phyloP scores from a whole-genome alignment of 2,113 vertebrate genomes.

The Ophthalmolycus amberensis region DNA sequence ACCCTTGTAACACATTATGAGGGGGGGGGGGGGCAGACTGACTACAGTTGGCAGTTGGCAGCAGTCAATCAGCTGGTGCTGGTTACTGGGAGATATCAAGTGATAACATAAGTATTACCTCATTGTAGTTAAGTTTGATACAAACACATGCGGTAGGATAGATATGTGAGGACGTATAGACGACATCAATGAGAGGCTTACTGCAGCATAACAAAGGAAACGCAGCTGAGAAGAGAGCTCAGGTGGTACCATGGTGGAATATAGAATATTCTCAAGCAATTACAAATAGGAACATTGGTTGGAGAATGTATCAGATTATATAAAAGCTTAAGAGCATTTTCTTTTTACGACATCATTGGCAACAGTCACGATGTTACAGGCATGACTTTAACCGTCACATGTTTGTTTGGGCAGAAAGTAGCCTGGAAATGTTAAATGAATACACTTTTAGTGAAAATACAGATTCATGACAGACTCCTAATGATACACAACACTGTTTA shows the following conservation, averaged over 20 bases:
- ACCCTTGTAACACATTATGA: background rate
- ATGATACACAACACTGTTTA: too few relatives aligned
- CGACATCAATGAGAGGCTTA: background rate
- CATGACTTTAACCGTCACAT: too few relatives aligned
- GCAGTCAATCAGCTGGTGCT: background rate
- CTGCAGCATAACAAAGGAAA: background rate
- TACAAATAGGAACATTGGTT: background rate
- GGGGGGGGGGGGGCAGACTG: background rate
- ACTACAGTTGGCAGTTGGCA: background rate
- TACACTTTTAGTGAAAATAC: too few relatives aligned
- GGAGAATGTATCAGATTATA: background rate
- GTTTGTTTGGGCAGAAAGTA: too few relatives aligned
- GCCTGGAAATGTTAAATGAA: too few relatives aligned
- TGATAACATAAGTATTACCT: background rate
- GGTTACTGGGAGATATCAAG: background rate
- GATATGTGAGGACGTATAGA: background rate
- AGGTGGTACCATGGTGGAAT: background rate
- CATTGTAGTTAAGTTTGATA: too few relatives aligned
- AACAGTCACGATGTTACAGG: too few relatives aligned
- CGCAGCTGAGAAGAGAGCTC: background rate
- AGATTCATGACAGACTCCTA: too few relatives aligned
- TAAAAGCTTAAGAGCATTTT: background rate
- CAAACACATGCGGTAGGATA: background rate
- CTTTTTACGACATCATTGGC: too few relatives aligned
- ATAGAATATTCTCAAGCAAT: background rate